Evolutionary conservation across 2,888 invertebrate species (phyloP).

Genomic region (Conchocele bisecta): DNA sequence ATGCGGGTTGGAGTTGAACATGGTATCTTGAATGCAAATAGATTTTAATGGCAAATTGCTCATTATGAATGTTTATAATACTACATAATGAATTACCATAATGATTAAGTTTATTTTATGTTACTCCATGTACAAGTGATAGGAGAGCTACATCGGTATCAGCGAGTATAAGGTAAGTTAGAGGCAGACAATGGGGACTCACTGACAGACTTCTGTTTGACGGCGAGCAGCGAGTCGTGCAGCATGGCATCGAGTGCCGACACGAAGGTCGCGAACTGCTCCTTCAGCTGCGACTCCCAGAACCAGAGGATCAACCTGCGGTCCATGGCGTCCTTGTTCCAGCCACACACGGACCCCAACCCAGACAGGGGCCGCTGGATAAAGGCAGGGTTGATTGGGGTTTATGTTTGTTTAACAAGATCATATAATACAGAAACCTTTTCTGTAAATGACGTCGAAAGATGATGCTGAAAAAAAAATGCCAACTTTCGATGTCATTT

Average conservation of each 20-base stretch:
- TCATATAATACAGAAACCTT: background rate
- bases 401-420: too few relatives aligned
- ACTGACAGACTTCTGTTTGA: slow-evolving; percentile 90
- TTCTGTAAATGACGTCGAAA: too few relatives aligned
- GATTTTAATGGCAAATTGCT: too few relatives aligned
- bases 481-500: too few relatives aligned
- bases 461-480: too few relatives aligned
- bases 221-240: slow-evolving; percentile 90
- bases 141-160: too few relatives aligned
- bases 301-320: slow-evolving; percentile 87
- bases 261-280: slow-evolving; percentile 89
- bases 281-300: slow-evolving; percentile 94
- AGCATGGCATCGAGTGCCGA: slow-evolving; percentile 84
- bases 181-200: slow-evolving; percentile 65
- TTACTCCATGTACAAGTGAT: too few relatives aligned
- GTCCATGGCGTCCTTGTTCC: slow-evolving; percentile 84
- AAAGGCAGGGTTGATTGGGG: background rate
- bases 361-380: slow-evolving; percentile 81
- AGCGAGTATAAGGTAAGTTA: background rate
- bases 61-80: too few relatives aligned
- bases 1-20: too few relatives aligned
- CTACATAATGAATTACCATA: too few relatives aligned
- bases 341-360: slow-evolving; percentile 84
- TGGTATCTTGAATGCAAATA: too few relatives aligned
- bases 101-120: too few relatives aligned